Evolutionary conservation across 2,888 invertebrate genomes (phyloP).

Genomic region (Ditylenchus weischeri): DNA sequence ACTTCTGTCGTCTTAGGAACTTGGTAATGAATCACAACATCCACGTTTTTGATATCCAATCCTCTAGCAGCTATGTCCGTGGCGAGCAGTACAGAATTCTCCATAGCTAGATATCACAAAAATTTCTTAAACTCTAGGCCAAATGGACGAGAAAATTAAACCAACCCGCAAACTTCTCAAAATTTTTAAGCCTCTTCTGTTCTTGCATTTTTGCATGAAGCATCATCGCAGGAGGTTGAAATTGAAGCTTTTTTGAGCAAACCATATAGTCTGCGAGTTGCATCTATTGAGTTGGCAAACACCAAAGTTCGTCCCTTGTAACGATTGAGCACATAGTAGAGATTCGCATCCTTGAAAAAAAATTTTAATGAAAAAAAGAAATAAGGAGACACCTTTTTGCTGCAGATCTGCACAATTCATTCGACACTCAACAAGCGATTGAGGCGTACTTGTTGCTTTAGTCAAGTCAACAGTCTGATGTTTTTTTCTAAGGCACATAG

Average conservation of each 20-base stretch:
- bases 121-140: background rate
- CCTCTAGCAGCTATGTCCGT: conserved; percentile 97
- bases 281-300: conserved; percentile 78
- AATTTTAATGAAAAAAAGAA: background rate
- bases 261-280: conserved; percentile 71
- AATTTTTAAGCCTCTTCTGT: conserved; percentile 83
- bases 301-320: conserved; percentile 87
- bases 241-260: conserved; percentile 54
- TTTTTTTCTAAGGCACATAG: conserved; percentile 48
- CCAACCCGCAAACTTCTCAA: conserved; percentile 72
- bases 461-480: conserved; percentile 71
- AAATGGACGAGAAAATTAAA: background rate
- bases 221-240: conserved; percentile 65
- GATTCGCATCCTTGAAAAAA: conserved; percentile 61
- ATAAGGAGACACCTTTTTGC: conserved; percentile 46
- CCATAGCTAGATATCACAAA: conserved; percentile 38
- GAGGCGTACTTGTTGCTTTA: conserved; percentile 75
- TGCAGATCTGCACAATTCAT: conserved; percentile 64
- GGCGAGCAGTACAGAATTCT: conserved; percentile 75
- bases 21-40: conserved; percentile 94
- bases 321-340: conserved; percentile 82
- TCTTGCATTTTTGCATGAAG: conserved; percentile 78
- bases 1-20: conserved; percentile 89
- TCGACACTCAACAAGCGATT: conserved; percentile 76
- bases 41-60: conserved; percentile 84